Evolutionary conservation across 2,888 invertebrate species (phyloP).

Genomic region (Conchocele bisecta): DNA sequence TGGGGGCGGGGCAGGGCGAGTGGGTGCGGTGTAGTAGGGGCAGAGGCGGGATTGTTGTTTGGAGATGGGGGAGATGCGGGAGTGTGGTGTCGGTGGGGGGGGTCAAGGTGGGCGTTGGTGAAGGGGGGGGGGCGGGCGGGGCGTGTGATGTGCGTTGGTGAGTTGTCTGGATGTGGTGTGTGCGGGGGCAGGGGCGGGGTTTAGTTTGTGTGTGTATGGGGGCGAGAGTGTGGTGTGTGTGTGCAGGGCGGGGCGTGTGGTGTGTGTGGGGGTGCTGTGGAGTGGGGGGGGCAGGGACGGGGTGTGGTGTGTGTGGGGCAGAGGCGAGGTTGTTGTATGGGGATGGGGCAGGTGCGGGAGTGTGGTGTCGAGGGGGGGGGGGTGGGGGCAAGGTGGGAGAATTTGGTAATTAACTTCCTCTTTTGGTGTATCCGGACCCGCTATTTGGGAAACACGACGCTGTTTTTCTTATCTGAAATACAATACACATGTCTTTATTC

Average conservation of each 20-base stretch:
- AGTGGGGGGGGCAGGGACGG: neutral
- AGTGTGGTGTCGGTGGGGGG: neutral
- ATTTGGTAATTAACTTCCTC: too few relatives aligned
- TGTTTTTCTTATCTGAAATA: too few relatives aligned
- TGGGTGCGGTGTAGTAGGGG: neutral
- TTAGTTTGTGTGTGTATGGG: neutral
- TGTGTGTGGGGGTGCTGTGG: neutral
- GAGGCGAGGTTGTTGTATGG: neutral
- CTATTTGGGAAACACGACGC: too few relatives aligned
- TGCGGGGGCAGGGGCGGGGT: neutral
- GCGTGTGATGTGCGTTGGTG: neutral
- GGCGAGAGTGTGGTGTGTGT: neutral
- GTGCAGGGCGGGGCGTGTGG: neutral
- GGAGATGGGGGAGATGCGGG: neutral
- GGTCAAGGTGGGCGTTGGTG: neutral
- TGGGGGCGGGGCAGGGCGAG: neutral
- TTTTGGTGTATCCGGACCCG: too few relatives aligned
- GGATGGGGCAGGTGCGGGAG: neutral
- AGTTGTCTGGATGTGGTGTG: neutral
- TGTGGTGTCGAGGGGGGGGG: neutral
- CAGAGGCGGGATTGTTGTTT: neutral
- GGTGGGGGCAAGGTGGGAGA: neutral
- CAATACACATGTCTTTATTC: too few relatives aligned
- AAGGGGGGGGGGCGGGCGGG: neutral
- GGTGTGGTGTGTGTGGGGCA: neutral